These are phyloP conservation scores for Neostethus bicornis DNA, from an alignment of 2,797 vertebrate genomes.

Conservation along the genomic window DNA sequence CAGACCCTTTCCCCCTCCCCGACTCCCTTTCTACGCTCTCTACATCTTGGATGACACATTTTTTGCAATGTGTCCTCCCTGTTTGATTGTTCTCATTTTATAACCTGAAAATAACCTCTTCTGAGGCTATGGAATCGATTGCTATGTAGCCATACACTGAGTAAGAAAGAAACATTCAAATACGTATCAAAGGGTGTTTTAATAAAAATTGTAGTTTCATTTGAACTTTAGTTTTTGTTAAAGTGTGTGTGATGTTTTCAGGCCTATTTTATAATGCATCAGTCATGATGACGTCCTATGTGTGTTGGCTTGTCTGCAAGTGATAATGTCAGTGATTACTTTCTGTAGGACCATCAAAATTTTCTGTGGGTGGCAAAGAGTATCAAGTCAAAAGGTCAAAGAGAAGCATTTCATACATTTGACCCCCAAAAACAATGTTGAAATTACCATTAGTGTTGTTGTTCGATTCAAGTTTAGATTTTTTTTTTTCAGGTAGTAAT, in stretches of 20 bases:
- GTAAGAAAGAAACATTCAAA: constrained; percentile 58
- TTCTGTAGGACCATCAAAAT: constrained; percentile 18
- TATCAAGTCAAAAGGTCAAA: constrained; percentile 30
- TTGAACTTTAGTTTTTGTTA: not conserved
- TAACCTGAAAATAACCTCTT: constrained; percentile 77
- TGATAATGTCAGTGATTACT: constrained; percentile 56
- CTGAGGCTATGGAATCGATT: constrained; percentile 23
- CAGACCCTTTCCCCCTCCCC: constrained; percentile 47
- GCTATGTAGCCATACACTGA: constrained; percentile 27
- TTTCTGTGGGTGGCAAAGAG: constrained; percentile 23
- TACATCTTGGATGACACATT: constrained; percentile 30
- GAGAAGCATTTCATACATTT: constrained; percentile 27
- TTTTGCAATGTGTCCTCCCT: constrained; percentile 29
- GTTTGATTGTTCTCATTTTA: constrained; percentile 77
- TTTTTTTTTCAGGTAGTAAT: too few species aligned
- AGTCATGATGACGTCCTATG: constrained; percentile 13
- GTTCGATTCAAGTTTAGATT: constrained; percentile 17
- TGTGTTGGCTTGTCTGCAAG: constrained; percentile 56
- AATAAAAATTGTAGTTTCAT: not conserved
- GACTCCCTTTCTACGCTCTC: constrained; percentile 39
- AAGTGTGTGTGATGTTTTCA: constrained; percentile 22
- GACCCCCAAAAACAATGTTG: constrained; percentile 29
- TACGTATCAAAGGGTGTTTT: constrained; percentile 43
- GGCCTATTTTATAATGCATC: constrained; percentile 11
- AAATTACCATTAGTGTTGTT: constrained; percentile 32